Evolutionary conservation across 2,888 invertebrate species (phyloP).

Genomic region (Plebejus argus): DNA sequence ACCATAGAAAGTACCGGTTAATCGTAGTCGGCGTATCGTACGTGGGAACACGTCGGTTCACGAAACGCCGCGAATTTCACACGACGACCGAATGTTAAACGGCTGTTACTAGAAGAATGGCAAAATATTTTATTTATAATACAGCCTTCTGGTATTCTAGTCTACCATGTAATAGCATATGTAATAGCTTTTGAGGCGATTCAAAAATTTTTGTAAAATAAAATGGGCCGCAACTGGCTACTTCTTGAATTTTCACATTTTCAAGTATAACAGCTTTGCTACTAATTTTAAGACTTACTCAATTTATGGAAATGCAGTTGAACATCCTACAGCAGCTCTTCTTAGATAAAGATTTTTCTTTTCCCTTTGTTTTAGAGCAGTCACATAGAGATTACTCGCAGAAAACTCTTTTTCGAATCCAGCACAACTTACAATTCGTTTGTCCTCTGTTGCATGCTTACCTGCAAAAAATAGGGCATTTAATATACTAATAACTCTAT

Average conservation of each 20-base stretch:
- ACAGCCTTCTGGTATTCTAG: no score
- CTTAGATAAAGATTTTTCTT: no score
- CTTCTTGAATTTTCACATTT: no score
- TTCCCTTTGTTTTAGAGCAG: no score
- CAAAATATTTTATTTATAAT: neutral
- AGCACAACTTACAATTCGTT: neutral
- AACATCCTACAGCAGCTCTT: no score
- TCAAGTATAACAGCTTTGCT: no score
- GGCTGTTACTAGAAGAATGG: neutral
- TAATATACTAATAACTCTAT: neutral
- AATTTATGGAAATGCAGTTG: no score
- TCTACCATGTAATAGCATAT: no score
- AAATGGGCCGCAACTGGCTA: no score
- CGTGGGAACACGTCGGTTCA: conserved; percentile 15
- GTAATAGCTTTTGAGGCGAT: no score
- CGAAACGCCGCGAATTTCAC: conserved; percentile 24
- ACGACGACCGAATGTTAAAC: neutral
- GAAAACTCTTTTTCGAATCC: neutral
- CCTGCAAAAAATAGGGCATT: neutral
- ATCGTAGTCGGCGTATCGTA: neutral
- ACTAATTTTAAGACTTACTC: no score
- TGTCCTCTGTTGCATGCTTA: neutral
- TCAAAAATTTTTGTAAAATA: no score
- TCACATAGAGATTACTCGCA: neutral
- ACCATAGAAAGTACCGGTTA: conserved; percentile 14